Evolutionary conservation across 53 echinoderm and acorn worm genomes (phyloP).

Genomic region (Echinarachnius parma): DNA sequence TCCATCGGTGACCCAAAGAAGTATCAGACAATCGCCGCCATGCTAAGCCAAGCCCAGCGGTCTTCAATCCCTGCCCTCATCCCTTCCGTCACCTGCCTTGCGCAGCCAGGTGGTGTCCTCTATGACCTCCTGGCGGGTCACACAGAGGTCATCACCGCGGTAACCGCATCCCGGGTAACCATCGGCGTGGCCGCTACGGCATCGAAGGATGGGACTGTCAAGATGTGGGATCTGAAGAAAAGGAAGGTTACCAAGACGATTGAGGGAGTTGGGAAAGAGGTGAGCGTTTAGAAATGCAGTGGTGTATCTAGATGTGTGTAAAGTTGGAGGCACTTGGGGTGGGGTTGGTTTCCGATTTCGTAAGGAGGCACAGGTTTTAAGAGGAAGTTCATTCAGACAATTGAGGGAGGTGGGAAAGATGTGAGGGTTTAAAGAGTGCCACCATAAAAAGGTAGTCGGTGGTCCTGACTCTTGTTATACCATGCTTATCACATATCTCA

Average conservation of each 20-base stretch:
- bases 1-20: conserved; percentile 77
- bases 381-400: no score
- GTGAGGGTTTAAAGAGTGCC: no score
- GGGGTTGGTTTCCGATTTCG: no score
- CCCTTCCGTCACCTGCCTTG: conserved; percentile 78
- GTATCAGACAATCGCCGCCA: conserved; percentile 56
- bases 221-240: conserved; percentile 85
- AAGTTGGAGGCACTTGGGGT: no score
- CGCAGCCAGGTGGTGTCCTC: conserved; percentile 87
- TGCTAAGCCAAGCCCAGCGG: conserved; percentile 57
- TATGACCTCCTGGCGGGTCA: conserved; percentile 95
- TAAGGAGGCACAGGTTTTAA: no score
- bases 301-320: no score
- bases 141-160: conserved; percentile 74
- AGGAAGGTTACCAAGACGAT: conserved; percentile 85
- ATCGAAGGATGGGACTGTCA: conserved; percentile 70
- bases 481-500: no score
- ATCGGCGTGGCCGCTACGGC: conserved; percentile 68
- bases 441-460: no score
- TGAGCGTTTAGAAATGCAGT: no score
- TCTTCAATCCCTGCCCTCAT: conserved; percentile 67
- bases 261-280: conserved; percentile 57
- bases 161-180: conserved; percentile 64
- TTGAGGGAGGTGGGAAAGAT: no score
- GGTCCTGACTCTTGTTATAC: no score